phyloP scores from a whole-genome alignment of 2,797 vertebrate genomes.

The Sciaenops ocellatus region DNA sequence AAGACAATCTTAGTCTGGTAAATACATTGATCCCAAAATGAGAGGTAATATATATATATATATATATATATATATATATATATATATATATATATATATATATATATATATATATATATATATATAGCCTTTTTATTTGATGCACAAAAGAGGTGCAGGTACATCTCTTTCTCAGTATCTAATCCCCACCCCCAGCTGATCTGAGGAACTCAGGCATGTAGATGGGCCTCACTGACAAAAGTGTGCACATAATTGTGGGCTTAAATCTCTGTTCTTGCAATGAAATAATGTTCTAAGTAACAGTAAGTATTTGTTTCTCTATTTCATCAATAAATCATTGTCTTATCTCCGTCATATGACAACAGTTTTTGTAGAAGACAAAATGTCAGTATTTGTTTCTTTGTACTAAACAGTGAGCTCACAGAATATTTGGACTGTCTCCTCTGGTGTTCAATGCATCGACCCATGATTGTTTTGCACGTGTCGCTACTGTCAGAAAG shows the following conservation, averaged over 20 bases:
- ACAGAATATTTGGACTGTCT: neutral
- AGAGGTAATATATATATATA: neutral
- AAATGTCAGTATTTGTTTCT: neutral
- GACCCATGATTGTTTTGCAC: conserved; percentile 1
- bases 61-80: too few relatives aligned
- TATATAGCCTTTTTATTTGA: too few relatives aligned
- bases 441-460: neutral
- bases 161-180: neutral
- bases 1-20: too few relatives aligned
- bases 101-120: too few relatives aligned
- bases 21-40: neutral
- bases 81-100: too few relatives aligned
- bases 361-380: neutral
- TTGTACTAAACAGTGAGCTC: neutral
- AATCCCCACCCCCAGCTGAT: conserved; percentile 6
- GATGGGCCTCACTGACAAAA: conserved; percentile 25
- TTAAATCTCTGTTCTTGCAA: conserved; percentile 11
- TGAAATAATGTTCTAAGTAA: neutral
- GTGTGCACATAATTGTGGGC: conserved; percentile 17
- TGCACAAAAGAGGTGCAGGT: neutral
- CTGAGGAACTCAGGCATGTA: conserved; percentile 27
- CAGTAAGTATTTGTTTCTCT: neutral
- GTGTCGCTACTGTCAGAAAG: conserved; percentile 1
- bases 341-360: neutral
- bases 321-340: neutral